A percentile compares a stretch with the other conserved stretches of the same genome.
Conservation (phyloP, 2,888 invertebrate species). For the Mellilla xanthometata region DNA sequence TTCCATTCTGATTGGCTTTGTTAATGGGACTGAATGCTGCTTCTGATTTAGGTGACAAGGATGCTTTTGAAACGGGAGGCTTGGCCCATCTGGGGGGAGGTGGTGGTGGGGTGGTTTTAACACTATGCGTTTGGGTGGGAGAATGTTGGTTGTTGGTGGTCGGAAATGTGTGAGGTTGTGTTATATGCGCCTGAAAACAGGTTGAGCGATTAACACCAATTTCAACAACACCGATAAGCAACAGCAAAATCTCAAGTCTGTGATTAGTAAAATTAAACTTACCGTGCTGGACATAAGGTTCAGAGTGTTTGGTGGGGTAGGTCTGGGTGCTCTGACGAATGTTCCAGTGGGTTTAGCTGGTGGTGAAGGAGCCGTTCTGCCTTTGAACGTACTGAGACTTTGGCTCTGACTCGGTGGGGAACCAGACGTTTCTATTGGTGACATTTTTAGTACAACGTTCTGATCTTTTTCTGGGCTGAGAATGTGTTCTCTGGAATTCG, state of each 20-base stretch:
- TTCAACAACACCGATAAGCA: slow-evolving; percentile 52
- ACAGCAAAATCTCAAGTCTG: slow-evolving; percentile 12
- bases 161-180: slow-evolving; percentile 78
- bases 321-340: slow-evolving; percentile 85
- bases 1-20: slow-evolving; percentile 82
- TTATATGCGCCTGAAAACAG: slow-evolving; percentile 82
- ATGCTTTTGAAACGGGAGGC: slow-evolving; percentile 83
- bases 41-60: slow-evolving; percentile 72
- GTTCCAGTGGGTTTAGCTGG: slow-evolving; percentile 71
- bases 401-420: slow-evolving; percentile 74
- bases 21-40: slow-evolving; percentile 72
- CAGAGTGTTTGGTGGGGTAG: slow-evolving; percentile 92
- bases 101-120: slow-evolving; percentile 88
- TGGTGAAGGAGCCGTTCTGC: slow-evolving; percentile 81
- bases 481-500: slow-evolving; percentile 65
- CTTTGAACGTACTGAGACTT: slow-evolving; percentile 87
- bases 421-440: slow-evolving; percentile 83
- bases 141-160: slow-evolving; percentile 65
- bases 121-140: slow-evolving; percentile 58
- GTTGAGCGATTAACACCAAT: slow-evolving; percentile 59
- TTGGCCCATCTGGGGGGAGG: slow-evolving; percentile 94
- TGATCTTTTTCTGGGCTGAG: slow-evolving; percentile 76
- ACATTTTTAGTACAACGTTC: slow-evolving; percentile 89
- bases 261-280: slow-evolving; percentile 43
- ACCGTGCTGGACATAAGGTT: slow-evolving; percentile 86